A percentile compares a stretch with the other conserved stretches of the same genome.
Conservation (phyloP, 2,113 vertebrate species). For the Gavia stellata region DNA sequence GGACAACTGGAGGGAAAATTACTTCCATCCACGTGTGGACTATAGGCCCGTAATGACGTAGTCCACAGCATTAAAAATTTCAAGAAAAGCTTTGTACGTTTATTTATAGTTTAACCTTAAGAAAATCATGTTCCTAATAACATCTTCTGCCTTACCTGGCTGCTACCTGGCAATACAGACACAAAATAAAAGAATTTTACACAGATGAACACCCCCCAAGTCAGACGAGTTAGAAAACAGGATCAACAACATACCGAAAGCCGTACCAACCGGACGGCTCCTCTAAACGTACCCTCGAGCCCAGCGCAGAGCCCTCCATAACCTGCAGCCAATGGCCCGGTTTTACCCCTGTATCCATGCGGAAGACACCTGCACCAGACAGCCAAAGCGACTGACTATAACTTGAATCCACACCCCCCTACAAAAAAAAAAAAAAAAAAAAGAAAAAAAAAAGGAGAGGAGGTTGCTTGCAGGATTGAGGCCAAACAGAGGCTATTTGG, state of each 20-base stretch:
- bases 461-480: not conserved
- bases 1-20: not conserved
- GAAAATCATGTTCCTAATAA: not conserved
- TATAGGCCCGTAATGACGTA: not conserved
- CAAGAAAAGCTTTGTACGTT: not conserved
- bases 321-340: accelerated
- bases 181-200: not conserved
- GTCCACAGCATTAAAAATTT: not conserved
- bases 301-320: not conserved
- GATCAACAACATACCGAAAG: not conserved
- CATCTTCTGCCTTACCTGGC: not conserved
- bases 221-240: not conserved
- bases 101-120: not conserved
- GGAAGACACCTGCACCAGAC: not conserved
- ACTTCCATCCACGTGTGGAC: not conserved
- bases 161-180: not conserved
- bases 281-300: not conserved
- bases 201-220: not conserved
- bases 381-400: not conserved
- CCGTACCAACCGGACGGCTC: not conserved
- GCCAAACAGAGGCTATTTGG: not conserved
- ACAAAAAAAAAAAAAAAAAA: no score
- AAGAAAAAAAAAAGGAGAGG: not conserved
- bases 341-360: not conserved
- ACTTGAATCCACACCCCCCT: not conserved